Evolutionary conservation across 2,113 vertebrate species (phyloP), one percentile per base, ranked within the genome.

Genomic region (Onychostruthus taczanowskii): DNA sequence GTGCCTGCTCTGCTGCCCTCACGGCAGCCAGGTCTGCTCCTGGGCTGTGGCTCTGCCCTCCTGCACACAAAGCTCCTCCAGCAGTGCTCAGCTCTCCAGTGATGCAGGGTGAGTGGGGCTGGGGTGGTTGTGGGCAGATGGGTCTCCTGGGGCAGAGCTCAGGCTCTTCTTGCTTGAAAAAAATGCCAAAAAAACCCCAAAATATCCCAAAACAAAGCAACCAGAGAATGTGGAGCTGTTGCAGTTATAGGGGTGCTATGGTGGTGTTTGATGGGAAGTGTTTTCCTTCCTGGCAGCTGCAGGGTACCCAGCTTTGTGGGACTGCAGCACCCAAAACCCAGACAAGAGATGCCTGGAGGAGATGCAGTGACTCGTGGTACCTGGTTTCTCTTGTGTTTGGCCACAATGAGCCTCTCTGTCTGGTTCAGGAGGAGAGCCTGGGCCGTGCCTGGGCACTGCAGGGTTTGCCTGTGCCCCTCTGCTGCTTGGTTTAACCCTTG

Each of bases 21-120:
- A 0, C 1, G 0, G 0, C 1, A 1, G 8, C 13, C 4, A 2
- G 16, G 0, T 7, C 50, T 17, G 21, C 1, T 64, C 18, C 62
- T 33, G 58, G 28, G 46, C 23, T 37, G 23, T 43, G 61, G 16
- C 2, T 89, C 13, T 2, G 1, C 2, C 67, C 5, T 9, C 18
- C 46, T 0, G 1, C 0, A 0, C 1, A 1, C 7, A 22, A 2
- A 37, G 7, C 33, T 50, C 18, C 11, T 8, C 2, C 6, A 26
- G 56, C 61, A 3, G 7, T 7, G 37, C 16, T 8, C 8, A 46
- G 6, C 1, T 4, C 56, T 49, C 11, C 43, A 10, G 87, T 0
- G 0, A 3, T 0, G 5, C 16, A 3, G 20, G 1, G 84, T 83
- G 55, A 91, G 90, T 90, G 67, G 2, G 21, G 27, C 3, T 16